These are phyloP conservation scores for Eclectus roratus DNA, from an alignment of 2,113 vertebrate species.

Conservation along the genomic window DNA sequence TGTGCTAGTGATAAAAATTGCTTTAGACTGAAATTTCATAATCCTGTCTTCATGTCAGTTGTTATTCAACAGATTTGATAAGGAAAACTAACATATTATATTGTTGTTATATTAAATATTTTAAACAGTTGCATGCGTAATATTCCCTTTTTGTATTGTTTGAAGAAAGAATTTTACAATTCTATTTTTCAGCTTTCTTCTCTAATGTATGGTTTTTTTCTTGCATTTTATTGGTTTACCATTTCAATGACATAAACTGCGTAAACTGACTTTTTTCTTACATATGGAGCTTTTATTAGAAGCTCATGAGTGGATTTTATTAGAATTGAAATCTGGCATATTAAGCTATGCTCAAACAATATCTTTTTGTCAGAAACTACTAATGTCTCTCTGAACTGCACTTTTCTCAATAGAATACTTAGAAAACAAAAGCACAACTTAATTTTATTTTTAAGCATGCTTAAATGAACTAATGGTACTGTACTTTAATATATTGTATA, in stretches of 20 bases:
- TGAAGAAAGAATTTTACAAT: background rate
- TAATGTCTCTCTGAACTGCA: background rate
- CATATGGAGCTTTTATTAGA: conserved; percentile 22
- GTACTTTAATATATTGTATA: background rate
- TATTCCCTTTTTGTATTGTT: background rate
- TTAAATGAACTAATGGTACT: background rate
- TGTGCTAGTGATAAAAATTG: conserved; percentile 41
- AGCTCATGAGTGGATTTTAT: background rate
- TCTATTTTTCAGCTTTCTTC: background rate
- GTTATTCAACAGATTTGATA: conserved; percentile 1
- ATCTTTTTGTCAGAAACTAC: background rate
- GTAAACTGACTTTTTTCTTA: background rate
- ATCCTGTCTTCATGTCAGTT: conserved; percentile 20
- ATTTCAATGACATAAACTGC: background rate
- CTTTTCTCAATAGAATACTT: background rate
- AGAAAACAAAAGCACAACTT: background rate
- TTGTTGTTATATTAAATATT: background rate
- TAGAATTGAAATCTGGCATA: background rate
- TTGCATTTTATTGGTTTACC: background rate
- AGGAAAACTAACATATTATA: background rate
- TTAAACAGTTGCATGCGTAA: background rate
- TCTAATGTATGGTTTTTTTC: background rate
- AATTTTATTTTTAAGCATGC: background rate
- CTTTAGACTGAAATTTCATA: conserved; percentile 49
- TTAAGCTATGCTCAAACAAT: background rate